Percentiles rank a stretch among this genome's conserved stretches.
These are phyloP conservation scores for Psittacula echo DNA, from an alignment of 2,797 vertebrate species.

Conservation along the genomic window DNA sequence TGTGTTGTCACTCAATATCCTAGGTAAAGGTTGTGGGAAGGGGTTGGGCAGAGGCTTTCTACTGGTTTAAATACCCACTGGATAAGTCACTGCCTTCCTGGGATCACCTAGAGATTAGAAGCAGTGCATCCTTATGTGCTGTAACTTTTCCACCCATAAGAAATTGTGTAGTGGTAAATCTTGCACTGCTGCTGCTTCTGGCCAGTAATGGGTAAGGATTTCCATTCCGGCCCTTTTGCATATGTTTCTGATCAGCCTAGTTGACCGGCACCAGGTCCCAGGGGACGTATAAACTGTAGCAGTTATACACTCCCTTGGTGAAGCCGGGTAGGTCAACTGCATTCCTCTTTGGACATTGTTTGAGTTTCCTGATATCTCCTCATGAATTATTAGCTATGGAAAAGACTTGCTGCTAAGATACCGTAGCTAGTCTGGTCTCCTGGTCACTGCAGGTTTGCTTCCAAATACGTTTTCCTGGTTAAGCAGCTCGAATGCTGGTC, in stretches of 20 bases:
- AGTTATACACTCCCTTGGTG: fast-evolving
- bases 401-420: neutral
- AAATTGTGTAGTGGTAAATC: neutral
- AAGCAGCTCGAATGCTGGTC: neutral
- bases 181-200: neutral
- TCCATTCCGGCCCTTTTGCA: neutral
- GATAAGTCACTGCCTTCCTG: neutral
- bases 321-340: neutral
- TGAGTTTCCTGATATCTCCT: conserved; percentile 6
- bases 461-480: neutral
- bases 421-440: conserved; percentile 3
- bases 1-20: neutral
- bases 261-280: neutral
- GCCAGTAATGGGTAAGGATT: neutral
- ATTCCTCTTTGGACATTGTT: conserved; percentile 30
- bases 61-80: neutral
- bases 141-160: neutral
- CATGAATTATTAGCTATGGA: conserved; percentile 22
- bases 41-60: neutral
- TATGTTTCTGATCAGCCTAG: neutral
- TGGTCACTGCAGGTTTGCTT: conserved; percentile 34
- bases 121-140: neutral
- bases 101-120: neutral
- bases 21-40: neutral
- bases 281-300: neutral